Evolutionary conservation across 2,113 vertebrate species (phyloP), one percentile per base, ranked within the genome.

Genomic region (Bujurquina vittata): DNA sequence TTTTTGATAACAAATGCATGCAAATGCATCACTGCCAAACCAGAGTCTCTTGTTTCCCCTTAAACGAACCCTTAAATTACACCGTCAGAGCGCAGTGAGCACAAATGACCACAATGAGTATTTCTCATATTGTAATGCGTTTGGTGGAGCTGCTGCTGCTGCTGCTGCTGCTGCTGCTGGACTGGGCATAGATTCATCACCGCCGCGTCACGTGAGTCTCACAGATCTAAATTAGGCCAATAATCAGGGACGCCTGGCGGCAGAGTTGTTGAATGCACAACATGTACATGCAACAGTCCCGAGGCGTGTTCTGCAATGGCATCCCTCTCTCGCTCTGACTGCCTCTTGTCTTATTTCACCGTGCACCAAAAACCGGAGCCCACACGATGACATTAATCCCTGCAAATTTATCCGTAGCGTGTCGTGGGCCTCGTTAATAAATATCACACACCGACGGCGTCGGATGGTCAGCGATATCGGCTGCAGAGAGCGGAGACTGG

Each of bases 181-280:
- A 77, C 84, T 77, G 79, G 63, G 83, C 89, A 75, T 46, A 54
- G 55, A 88, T 84, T 90, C 85, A 85, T 91, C 84, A 67, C 57
- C 67, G 10, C 31, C 57, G 17, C 10, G 73, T 89, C 92, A 89
- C 62, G 85, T 89, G 89, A 87, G 59, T 80, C 82, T 87, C 76
- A 20, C 84, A 59, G 84, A 80, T 92, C 90, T 92, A 92, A 93
- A 93, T 91, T 43, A 88, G 93, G 93, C 89, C 91, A 84, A 89
- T 90, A 84, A 88, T 88, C 84, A 84, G 77, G 83, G 87, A 83
- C 80, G 91, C 89, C 91, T 90, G 88, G 88, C 84, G 79, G 91
- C 88, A 17, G 88, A 88, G 91, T 31, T 63, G 80, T 52, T 86
- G 85, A 86, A 87, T 75, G 87, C 90, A 89, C 91, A 72, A 80